A percentile compares a stretch with the other conserved stretches of the same genome.
Evolutionary conservation across 2,113 vertebrate genomes (phyloP).

Genomic region (Sprattus sprattus): DNA sequence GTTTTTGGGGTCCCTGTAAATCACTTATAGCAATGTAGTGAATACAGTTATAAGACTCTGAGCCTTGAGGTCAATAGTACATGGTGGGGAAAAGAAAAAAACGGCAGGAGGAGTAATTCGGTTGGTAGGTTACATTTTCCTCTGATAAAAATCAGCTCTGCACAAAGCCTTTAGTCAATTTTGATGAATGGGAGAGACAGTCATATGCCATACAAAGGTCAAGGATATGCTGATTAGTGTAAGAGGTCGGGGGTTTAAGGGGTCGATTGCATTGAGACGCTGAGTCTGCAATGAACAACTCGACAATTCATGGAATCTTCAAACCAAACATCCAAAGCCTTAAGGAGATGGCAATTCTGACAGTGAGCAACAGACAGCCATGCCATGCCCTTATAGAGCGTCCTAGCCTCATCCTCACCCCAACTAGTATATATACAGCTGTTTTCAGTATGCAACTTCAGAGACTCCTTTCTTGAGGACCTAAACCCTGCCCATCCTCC

Average conservation of each 20-base stretch:
- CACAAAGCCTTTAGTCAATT: background rate
- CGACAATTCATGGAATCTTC: background rate
- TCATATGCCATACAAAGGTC: background rate
- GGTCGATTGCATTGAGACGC: background rate
- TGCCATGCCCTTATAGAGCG: slow-evolving; percentile 6
- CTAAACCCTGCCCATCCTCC: background rate
- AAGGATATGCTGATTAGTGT: background rate
- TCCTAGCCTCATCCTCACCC: background rate
- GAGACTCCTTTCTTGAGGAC: background rate
- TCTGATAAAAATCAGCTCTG: background rate
- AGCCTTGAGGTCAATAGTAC: background rate
- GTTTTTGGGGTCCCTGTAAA: background rate
- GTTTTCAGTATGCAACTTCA: background rate
- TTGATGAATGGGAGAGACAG: slow-evolving; percentile 1
- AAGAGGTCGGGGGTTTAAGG: background rate
- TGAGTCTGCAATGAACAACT: slow-evolving; percentile 4
- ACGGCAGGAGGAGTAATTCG: background rate
- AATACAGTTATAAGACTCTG: background rate
- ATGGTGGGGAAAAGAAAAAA: background rate
- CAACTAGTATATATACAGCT: slow-evolving; percentile 7
- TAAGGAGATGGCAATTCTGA: background rate
- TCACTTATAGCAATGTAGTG: background rate
- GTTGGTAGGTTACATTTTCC: background rate
- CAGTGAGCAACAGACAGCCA: background rate
- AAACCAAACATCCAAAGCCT: background rate